Conservation (phyloP, 2,113 vertebrate species). For the Hypanus sabinus region DNA sequence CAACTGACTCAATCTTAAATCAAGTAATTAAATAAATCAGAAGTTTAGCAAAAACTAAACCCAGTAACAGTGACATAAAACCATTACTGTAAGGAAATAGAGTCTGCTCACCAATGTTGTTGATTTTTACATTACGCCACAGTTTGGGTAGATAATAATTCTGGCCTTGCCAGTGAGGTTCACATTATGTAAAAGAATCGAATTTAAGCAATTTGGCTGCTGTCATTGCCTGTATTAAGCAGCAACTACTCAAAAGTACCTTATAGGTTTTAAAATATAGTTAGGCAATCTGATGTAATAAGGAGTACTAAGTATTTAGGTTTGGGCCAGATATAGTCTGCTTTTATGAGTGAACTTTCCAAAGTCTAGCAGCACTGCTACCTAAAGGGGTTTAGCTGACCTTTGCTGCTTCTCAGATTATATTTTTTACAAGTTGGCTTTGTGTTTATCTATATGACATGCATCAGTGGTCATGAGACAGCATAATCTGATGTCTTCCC, state of each 20-base stretch:
- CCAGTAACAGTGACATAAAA: no score
- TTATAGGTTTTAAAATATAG: not conserved
- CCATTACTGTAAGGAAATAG: no score
- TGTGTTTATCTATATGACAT: not conserved
- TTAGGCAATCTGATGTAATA: not conserved
- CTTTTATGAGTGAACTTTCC: not conserved
- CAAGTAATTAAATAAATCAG: no score
- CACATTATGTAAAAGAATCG: not conserved
- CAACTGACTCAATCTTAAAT: no score
- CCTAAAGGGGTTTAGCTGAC: not conserved
- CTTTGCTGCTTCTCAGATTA: not conserved
- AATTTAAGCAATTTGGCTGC: no score
- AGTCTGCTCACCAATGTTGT: no score
- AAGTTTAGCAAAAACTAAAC: no score
- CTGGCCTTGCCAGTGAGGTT: no score
- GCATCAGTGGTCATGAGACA: no score
- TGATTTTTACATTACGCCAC: no score
- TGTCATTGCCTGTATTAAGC: not conserved
- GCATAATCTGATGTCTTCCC: no score
- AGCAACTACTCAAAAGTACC: not conserved
- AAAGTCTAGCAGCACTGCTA: not conserved
- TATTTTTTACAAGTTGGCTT: not conserved
- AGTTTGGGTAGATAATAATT: no score
- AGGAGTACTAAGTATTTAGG: not conserved
- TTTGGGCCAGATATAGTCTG: not conserved